Evolutionary conservation across 2,797 vertebrate species (phyloP), one percentile per base, ranked within the genome.

Genomic region (Tadarida brasiliensis): DNA sequence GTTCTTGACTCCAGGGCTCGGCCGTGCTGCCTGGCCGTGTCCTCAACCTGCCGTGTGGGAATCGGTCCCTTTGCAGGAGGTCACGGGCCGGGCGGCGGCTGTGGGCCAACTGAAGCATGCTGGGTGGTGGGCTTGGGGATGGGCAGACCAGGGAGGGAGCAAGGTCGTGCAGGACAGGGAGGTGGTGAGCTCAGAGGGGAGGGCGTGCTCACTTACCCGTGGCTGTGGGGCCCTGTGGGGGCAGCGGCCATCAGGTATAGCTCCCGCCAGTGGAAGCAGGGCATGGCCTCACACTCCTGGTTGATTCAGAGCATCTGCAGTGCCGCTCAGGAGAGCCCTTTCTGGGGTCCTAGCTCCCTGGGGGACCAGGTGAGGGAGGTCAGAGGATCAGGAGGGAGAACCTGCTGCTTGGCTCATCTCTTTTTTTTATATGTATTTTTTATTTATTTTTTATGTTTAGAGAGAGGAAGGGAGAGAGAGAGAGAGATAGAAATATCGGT

Each of bases 321-420:
- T 84, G 61, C 28, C 7, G 73, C 95, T 95, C 1, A 0, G 44
- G 88, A 54, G 19, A 76, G 24, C 82, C 30, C 28, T 59, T 35
- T 44, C 57, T 35, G 70, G 4, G 5, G 7, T 26, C 26, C 39
- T 28, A 14, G 11, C 22, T 90, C 39, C 17, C 20, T 0, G 1
- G 28, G 26, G 77, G 30, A 88, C 49, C 30, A 78, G 93, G 54
- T 11, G 65, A 91, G 22, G 0, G 0, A 94, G 95, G 76, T 83
- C 71, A 47, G 81, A 78, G 93, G 87, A 90, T 74, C 19, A 63
- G 85, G 71, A 93, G 70, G 78, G 71, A 39, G 70, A 90, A n/a
- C 28, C 82, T 11, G 4, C 11, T 70, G 24, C 28, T 11, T 0
- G 22, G 19, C 24, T 7, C 39, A 44, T 44, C 39, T 44, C 39